Base-by-base conservation (phyloP, 2,113 vertebrate genomes). In the Edolisoma coerulescens region DNA sequence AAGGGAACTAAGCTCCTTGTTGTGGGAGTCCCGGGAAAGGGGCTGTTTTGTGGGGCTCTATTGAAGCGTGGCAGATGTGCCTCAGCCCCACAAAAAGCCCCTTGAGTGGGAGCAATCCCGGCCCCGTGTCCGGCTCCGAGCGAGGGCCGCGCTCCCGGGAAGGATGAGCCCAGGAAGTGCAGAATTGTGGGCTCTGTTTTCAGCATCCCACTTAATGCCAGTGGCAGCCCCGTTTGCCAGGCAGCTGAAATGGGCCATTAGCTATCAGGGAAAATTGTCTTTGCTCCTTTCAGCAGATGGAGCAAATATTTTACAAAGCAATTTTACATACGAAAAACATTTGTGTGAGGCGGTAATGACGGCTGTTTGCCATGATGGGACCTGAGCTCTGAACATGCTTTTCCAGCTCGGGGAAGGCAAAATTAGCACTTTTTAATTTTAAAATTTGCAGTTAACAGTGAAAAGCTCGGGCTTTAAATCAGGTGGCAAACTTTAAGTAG, bases 271-370 rank as follows among this genome's bases (percentile, higher is more conserved):
- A 98, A 99, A 99, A 99, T 99, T 98, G 98, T 98, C 98, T 98
- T 97, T 97, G 98, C 99, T 98, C 98, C 98, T 98, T 98, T 99
- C 98, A 98, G 99, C 99, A 99, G 99, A 99, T 99, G 99, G 99
- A 99, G 98, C 98, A 98, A 98, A 99, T 98, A 98, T 98, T 98
- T 98, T 98, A 98, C 98, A 97, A 97, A 98, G 98, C 98, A 96
- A 98, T 98, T 98, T 98, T 98, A 98, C 98, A 98, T 98, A 97
- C 91, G 84, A 96, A 98, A 97, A 98, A 92, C 98, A 98, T 98
- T 98, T 98, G 98, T 81, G 97, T 84, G 97, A 90, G 97, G 98
- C 84, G 91, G 96, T 98, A 98, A 98, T 96, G 97, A 70, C 59
- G 97, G 96, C 96, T 97, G 97, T 94, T 98, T 97, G 96, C 95